Base-by-base conservation (phyloP, 1,140 invertebrate genomes). In the Magallana angulata region DNA sequence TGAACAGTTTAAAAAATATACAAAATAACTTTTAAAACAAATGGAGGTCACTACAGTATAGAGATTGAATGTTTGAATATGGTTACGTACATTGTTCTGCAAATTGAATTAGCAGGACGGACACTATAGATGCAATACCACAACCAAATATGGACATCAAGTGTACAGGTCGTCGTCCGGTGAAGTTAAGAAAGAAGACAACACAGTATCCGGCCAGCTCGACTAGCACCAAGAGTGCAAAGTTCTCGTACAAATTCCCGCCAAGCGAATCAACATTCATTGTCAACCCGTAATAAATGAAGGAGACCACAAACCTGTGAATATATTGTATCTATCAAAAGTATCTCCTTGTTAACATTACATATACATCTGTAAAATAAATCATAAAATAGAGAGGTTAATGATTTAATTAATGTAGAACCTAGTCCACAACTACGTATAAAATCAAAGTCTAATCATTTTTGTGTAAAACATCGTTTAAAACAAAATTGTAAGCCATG, bases 151-250 rank as follows among this genome's bases (percentile, higher is more conserved):
- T 87, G 57, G 18, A 16, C 11, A 18, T 80, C 36, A 88, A 88
- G 58, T 88, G 83, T 12, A 89, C 57, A 6, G 76, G 30, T 57
- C 88, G 88, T 7, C 88, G 68, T 30, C 90, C 90, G 5, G 85
- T 80, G 81, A 87, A 83, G 59, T 89, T 82, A 9, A 89, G 81
- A 9, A 90, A 60, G 36, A 87, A 84, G 56, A 58, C 57, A n/a
- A 84, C 57, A 14, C 57, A 24, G 64, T 88, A 88, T 36, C 96
- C 97, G 0, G 97, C 97, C 87, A 97, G 95, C 94, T 98, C 97
- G 0, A 97, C 97, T 6, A 96, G 93, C 1, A 97, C 97, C 18
- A 87, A 82, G 16, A 92, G 56, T 7, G 88, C 18, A 59, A 88
- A 90, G 87, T 92, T 92, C 5, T 89, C 12, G 87, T 94, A 94